Conservation (phyloP, 2,888 invertebrate species). For the Mythimna vitellina region DNA sequence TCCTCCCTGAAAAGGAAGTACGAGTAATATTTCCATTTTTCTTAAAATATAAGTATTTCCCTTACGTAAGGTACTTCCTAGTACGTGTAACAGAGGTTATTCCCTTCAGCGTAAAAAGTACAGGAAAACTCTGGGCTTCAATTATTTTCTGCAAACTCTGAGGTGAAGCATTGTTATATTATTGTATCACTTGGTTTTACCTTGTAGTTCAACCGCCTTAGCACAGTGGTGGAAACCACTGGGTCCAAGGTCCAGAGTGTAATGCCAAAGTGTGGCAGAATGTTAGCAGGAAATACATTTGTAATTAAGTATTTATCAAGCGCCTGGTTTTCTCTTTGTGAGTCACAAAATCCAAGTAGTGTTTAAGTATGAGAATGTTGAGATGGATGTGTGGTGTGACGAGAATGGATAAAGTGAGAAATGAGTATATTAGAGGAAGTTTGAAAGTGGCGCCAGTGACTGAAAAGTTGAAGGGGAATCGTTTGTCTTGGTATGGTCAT, state of each 20-base stretch:
- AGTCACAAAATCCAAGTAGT: too few species aligned
- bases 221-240: neutral
- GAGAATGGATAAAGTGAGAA: too few species aligned
- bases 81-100: conserved; percentile 2
- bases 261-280: conserved; percentile 7
- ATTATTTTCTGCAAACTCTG: conserved; percentile 1
- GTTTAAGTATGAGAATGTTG: too few species aligned
- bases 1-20: neutral
- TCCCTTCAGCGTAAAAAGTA: conserved; percentile 10
- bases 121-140: conserved; percentile 11
- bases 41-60: neutral
- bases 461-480: too few species aligned
- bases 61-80: neutral
- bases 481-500: too few species aligned
- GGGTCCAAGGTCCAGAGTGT: conserved; percentile 6
- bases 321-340: neutral
- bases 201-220: neutral
- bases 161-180: neutral
- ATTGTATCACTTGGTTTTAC: neutral
- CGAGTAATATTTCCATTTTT: neutral
- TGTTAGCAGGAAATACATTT: neutral
- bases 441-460: too few species aligned
- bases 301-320: neutral
- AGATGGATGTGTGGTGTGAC: too few species aligned
- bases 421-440: too few species aligned